Evolutionary conservation across 2,888 invertebrate genomes (phyloP).

Genomic region (Calephelis perditalis): DNA sequence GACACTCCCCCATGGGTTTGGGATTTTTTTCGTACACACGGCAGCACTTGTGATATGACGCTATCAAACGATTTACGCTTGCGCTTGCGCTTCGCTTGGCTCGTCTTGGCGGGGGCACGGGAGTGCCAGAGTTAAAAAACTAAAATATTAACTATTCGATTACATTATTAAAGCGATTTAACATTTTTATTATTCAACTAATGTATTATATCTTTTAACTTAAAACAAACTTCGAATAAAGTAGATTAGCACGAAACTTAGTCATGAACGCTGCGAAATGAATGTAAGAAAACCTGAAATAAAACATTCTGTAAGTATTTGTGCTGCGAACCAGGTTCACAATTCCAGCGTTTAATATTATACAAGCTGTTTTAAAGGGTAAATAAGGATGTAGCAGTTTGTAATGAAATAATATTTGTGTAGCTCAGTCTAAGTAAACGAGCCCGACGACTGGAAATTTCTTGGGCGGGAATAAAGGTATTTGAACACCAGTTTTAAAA

Average conservation of each 20-base stretch:
- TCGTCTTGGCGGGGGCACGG: too few species aligned
- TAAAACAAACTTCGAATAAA: too few species aligned
- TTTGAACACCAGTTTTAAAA: conserved; percentile 5
- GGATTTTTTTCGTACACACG: too few species aligned
- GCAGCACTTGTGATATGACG: too few species aligned
- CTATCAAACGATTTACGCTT: too few species aligned
- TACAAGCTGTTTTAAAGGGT: not conserved
- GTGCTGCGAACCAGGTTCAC: conserved; percentile 2
- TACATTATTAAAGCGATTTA: too few species aligned
- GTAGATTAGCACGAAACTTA: not conserved
- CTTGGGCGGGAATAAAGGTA: not conserved
- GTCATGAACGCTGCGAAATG: not conserved
- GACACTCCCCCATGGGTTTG: too few species aligned
- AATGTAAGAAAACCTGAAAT: not conserved
- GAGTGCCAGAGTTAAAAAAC: too few species aligned
- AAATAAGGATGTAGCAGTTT: conserved; percentile 10
- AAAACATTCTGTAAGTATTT: conserved; percentile 3
- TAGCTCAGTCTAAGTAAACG: conserved; percentile 1
- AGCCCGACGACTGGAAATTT: conserved; percentile 1
- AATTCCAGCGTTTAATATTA: conserved; percentile 5
- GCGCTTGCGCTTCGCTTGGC: too few species aligned
- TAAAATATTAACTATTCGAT: too few species aligned
- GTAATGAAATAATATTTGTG: conserved; percentile 11
- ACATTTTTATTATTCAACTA: too few species aligned
- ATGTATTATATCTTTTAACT: too few species aligned